Evolutionary conservation across 2,888 invertebrate genomes (phyloP), one percentile per base, ranked within the genome.

Genomic region (Tanypteryx hageni): DNA sequence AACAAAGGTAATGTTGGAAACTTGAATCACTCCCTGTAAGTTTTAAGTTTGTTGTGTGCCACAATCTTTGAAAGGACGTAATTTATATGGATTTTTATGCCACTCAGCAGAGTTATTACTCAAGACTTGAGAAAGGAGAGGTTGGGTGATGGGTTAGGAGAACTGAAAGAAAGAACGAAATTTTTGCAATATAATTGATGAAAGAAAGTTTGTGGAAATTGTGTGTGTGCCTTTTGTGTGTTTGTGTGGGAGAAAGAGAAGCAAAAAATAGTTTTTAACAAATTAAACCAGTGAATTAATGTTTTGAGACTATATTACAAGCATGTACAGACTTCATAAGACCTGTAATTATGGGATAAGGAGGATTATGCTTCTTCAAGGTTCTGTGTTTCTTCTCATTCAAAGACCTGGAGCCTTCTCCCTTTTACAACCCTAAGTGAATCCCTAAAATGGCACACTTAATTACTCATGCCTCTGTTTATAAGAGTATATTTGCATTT

Each of bases 401-500:
- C 61, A 61, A 89, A 68, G 89, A 89, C 64, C 89, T 44, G 31
- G 31, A 31, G 31, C 89, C n/a, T 86, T 89, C 61, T 89, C 89
- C 89, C 64, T 64, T 89, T 61, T 11, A 64, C 18, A 68, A 68
- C 44, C 89, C 89, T 44, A 64, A 68, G 64, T 68, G 68, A 89
- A 89, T 89, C 44, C 57, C 18, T 64, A 89, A 89, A 61, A 89
- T 89, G 89, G 89, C 64, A 44, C 89, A 89, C 64, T 61, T 56
- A 89, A 89, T 89, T 68, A 89, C 89, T 89, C 89, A 89, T 68
- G 89, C 89, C 89, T 89, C 61, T 64, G 68, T 89, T 89, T 18
- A 89, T 89, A 89, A 89, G 89, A 89, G 89, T 89, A 89, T 89
- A 89, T 64, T 89, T 89, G 89, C 89, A 92, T 68, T 92, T 83